A percentile compares a stretch with the other conserved stretches of the same genome.
Evolutionary conservation across 2,113 vertebrate species (phyloP).

Genomic region (Otocyon megalotis): DNA sequence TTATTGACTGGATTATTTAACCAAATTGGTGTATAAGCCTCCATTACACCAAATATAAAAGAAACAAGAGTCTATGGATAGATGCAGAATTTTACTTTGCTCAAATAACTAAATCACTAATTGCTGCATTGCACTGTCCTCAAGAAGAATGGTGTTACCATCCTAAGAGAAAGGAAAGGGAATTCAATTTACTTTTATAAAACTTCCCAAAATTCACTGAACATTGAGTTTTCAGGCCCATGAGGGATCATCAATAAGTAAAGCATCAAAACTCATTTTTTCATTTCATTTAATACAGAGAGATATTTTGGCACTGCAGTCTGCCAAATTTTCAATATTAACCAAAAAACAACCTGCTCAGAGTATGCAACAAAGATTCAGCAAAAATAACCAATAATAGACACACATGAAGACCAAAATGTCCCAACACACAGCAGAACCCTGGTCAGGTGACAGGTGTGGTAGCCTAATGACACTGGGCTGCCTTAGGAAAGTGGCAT

Average conservation of each 20-base stretch:
- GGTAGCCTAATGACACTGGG: background rate
- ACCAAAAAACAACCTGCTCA: constrained; percentile 8
- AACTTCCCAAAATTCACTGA: constrained; percentile 4
- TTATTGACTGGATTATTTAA: background rate
- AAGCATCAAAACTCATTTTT: constrained; percentile 19
- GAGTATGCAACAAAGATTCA: background rate
- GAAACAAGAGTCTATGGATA: background rate
- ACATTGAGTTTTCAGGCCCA: background rate
- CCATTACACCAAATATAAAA: background rate
- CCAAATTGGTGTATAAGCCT: background rate
- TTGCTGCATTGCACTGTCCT: background rate
- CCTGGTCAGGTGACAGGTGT: background rate
- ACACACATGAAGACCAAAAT: background rate
- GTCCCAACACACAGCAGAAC: background rate
- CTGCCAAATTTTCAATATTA: background rate
- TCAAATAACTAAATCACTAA: constrained; percentile 19
- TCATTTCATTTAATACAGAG: background rate
- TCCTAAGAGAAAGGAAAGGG: background rate
- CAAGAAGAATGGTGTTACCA: background rate
- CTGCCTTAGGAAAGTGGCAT: background rate
- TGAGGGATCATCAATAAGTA: background rate
- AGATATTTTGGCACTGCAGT: background rate
- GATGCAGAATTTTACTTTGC: constrained; percentile 10
- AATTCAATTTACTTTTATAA: constrained; percentile 22
- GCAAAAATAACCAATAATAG: background rate